Percentiles rank a stretch among this genome's conserved stretches.
Evolutionary conservation across 2,113 vertebrate species (phyloP).

Genomic region (Accipiter virgatus): DNA sequence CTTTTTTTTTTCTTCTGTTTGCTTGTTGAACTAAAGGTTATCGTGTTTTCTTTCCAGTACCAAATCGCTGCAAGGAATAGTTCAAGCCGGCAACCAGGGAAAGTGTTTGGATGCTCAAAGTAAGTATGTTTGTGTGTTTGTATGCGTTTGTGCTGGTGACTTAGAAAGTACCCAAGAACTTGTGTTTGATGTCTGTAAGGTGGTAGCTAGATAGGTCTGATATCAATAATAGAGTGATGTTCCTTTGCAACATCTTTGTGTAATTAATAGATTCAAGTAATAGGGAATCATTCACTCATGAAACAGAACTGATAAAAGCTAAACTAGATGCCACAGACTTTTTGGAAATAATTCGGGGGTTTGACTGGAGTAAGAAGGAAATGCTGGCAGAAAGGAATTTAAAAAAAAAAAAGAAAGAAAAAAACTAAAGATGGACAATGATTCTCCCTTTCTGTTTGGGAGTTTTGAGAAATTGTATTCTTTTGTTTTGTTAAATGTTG

Average conservation of each 20-base stretch:
- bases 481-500: not conserved
- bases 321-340: not conserved
- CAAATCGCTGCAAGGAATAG: slow-evolving; percentile 64
- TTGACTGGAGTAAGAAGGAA: not conserved
- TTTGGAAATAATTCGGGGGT: not conserved
- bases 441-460: not conserved
- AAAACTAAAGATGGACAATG: not conserved
- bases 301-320: not conserved
- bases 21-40: slow-evolving; percentile 14
- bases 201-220: not conserved
- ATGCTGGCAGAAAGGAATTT: not conserved
- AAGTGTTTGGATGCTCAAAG: slow-evolving; percentile 77
- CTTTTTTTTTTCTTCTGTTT: not conserved
- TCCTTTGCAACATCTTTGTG: not conserved
- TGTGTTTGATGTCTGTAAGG: not conserved
- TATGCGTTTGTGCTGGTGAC: not conserved
- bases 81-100: slow-evolving; percentile 63
- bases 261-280: not conserved
- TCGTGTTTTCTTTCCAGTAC: slow-evolving; percentile 51
- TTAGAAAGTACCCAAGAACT: not conserved
- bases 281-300: not conserved
- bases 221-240: not conserved
- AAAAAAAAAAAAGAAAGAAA: not conserved
- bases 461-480: not conserved
- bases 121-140: slow-evolving; percentile 44